phyloP scores from a whole-genome alignment of 2,888 invertebrate species.

The Mallateleia sp. region DNA sequence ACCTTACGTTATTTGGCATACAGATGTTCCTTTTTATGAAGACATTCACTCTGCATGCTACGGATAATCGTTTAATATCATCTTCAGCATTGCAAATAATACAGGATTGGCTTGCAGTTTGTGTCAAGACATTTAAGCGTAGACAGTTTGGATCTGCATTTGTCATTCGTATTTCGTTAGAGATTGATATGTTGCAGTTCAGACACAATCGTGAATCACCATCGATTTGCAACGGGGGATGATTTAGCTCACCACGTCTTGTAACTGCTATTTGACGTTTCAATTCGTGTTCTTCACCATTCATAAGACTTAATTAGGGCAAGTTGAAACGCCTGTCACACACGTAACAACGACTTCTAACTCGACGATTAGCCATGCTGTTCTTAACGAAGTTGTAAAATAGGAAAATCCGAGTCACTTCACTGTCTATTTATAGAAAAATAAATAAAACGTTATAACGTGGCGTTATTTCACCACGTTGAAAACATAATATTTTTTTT shows the following conservation, averaged over 20 bases:
- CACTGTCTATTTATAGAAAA: no score
- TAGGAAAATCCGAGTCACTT: no score
- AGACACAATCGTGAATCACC: conserved; percentile 44
- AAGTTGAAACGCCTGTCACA: conserved; percentile 10
- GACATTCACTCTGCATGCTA: conserved; percentile 39
- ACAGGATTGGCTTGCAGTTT: conserved; percentile 33
- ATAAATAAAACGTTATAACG: no score
- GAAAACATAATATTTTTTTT: no score
- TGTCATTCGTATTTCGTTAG: conserved; percentile 15
- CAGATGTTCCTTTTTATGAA: conserved; percentile 49
- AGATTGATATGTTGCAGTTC: conserved; percentile 48
- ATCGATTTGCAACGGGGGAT: conserved; percentile 14
- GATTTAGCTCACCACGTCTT: conserved; percentile 15
- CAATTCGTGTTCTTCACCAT: conserved; percentile 23
- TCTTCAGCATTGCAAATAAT: conserved; percentile 49
- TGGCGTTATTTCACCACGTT: no score
- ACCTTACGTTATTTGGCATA: conserved; percentile 52
- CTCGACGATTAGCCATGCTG: conserved; percentile 25
- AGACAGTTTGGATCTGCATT: conserved; percentile 43
- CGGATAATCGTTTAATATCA: conserved; percentile 38
- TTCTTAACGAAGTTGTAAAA: no score
- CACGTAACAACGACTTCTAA: conserved; percentile 7
- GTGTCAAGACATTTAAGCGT: conserved; percentile 41
- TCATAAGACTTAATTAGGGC: conserved; percentile 23
- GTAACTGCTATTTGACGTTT: conserved; percentile 44